Conservation (phyloP, 2,113 vertebrate genomes). For the Heterotis niloticus region DNA sequence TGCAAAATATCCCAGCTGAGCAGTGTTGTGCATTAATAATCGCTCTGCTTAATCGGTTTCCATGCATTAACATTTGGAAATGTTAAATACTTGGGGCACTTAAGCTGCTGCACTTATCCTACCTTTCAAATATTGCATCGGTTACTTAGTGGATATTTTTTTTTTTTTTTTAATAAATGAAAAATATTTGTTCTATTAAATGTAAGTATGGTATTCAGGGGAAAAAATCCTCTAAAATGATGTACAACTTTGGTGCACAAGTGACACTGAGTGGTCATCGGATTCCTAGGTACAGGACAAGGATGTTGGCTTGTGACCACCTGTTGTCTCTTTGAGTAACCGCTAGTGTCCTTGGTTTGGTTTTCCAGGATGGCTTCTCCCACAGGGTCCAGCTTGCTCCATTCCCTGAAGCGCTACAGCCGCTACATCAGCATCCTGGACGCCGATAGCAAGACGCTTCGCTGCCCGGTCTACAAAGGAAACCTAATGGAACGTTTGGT, state of each 20-base stretch:
- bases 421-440: conserved; percentile 86
- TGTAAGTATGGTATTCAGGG: no score
- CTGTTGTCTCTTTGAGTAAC: background rate
- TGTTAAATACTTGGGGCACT: no score
- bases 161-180: background rate
- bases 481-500: conserved; percentile 70
- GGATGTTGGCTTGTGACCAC: no score
- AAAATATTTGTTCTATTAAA: no score
- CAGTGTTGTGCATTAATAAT: conserved; percentile 2
- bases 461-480: conserved; percentile 79
- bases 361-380: conserved; percentile 61
- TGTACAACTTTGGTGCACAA: no score
- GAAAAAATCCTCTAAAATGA: background rate
- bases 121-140: background rate
- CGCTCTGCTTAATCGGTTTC: background rate
- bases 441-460: conserved; percentile 82
- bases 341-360: background rate
- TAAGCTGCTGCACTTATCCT: background rate
- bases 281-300: no score
- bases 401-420: conserved; percentile 76
- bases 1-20: background rate
- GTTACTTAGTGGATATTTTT: background rate
- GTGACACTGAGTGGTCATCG: no score
- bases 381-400: conserved; percentile 52
- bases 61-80: no score